These are phyloP conservation scores for Nasonia longicornis DNA, from an alignment of 1,140 invertebrate species.

Conservation along the genomic window DNA sequence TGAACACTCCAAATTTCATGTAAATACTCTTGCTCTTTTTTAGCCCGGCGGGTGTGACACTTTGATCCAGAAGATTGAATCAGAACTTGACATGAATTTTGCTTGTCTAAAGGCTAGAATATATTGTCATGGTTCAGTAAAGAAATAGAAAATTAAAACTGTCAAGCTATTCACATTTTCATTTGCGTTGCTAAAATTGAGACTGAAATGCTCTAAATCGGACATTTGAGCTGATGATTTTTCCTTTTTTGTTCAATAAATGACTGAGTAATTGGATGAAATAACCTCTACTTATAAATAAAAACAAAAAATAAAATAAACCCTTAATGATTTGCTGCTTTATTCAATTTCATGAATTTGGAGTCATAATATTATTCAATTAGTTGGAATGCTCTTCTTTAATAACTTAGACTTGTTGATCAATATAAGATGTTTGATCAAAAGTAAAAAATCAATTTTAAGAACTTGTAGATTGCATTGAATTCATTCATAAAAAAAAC, in stretches of 20 bases:
- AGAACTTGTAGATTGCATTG: too few species aligned
- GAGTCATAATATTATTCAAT: too few species aligned
- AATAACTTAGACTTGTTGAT: too few species aligned
- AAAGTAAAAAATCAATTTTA: too few species aligned
- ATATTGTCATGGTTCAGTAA: background rate
- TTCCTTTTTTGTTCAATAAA: background rate
- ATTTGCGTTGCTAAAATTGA: background rate
- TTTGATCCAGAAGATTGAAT: background rate
- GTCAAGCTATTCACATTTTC: too few species aligned
- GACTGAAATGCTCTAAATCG: background rate
- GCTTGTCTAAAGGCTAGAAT: background rate
- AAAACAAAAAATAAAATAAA: constrained; percentile 27
- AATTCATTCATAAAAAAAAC: too few species aligned
- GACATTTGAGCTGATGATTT: constrained; percentile 2
- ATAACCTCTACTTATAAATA: constrained; percentile 1
- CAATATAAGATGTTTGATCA: too few species aligned
- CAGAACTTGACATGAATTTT: background rate
- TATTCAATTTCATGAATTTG: background rate
- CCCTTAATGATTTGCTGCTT: constrained; percentile 11
- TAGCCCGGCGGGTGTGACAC: background rate
- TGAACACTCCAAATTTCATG: constrained; percentile 40
- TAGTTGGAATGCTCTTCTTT: too few species aligned
- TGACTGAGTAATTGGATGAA: background rate
- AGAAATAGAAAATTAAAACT: too few species aligned
- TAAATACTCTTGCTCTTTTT: constrained; percentile 39